A percentile compares a stretch with the other conserved stretches of the same genome.
These are phyloP conservation scores for Chaetops frenatus DNA, from an alignment of 2,113 vertebrate genomes.

Conservation along the genomic window DNA sequence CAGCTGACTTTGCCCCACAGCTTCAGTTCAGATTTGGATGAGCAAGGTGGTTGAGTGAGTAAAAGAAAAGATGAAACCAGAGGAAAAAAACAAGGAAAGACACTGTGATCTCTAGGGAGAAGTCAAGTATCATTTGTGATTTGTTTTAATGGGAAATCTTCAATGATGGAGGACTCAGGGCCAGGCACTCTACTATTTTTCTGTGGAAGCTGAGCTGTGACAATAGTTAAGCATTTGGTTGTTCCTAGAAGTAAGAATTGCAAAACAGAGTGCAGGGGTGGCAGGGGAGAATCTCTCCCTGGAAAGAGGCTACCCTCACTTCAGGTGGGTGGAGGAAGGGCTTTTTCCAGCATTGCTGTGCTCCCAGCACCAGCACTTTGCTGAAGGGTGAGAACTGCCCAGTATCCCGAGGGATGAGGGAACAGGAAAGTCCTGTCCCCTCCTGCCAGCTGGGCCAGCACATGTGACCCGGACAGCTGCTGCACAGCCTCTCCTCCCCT, in stretches of 20 bases:
- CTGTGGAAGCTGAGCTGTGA: not conserved
- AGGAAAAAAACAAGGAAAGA: not conserved
- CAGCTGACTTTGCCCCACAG: not conserved
- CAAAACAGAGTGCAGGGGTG: not conserved
- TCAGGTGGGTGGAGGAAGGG: not conserved
- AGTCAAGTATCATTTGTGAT: not conserved
- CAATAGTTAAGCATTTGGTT: not conserved
- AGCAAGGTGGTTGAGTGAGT: not conserved
- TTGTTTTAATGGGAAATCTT: not conserved
- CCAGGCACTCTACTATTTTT: not conserved
- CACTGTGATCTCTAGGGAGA: not conserved
- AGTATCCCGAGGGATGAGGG: rapidly evolving
- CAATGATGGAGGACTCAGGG: not conserved
- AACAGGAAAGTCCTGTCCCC: not conserved
- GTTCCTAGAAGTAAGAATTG: not conserved
- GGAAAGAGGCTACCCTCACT: not conserved
- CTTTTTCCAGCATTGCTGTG: not conserved
- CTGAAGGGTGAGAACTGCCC: not conserved
- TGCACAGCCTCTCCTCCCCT: not conserved
- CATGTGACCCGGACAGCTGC: rapidly evolving
- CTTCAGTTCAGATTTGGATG: not conserved
- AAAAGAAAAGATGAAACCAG: not conserved
- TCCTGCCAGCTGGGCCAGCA: rapidly evolving
- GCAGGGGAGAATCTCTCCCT: not conserved
- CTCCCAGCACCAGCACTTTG: rapidly evolving